phyloP scores from a whole-genome alignment of 1,140 invertebrate species.

The Ceratina australensis region DNA sequence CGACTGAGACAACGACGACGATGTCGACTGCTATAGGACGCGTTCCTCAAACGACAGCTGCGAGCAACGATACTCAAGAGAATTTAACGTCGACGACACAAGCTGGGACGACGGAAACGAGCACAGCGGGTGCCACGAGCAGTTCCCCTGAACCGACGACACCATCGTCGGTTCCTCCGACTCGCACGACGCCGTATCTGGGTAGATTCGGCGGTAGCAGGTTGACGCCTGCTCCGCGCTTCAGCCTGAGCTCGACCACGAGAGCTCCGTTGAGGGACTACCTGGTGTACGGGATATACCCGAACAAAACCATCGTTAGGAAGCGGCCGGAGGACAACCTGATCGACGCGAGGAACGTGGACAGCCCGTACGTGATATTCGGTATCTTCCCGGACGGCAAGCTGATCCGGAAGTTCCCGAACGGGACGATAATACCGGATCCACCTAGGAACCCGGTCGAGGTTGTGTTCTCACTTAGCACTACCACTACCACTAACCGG shows the following conservation, averaged over 20 bases:
- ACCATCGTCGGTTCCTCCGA: conserved; percentile 11
- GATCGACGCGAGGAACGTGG: conserved; percentile 83
- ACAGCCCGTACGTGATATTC: conserved; percentile 85
- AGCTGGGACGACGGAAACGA: conserved; percentile 36
- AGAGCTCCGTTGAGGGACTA: conserved; percentile 83
- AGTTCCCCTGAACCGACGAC: conserved; percentile 55
- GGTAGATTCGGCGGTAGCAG: conserved; percentile 73
- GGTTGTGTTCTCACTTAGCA: conserved; percentile 77
- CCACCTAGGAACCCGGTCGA: conserved; percentile 80
- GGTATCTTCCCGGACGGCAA: conserved; percentile 87
- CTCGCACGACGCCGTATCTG: conserved; percentile 65
- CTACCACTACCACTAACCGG: conserved; percentile 76
- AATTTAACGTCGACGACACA: conserved; percentile 37
- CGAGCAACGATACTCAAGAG: conserved; percentile 49
- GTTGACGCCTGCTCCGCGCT: conserved; percentile 72
- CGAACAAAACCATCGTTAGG: conserved; percentile 87
- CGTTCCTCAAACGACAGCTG: conserved; percentile 20
- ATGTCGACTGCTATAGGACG: conserved; percentile 59
- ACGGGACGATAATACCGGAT: conserved; percentile 86
- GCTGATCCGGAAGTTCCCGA: conserved; percentile 86
- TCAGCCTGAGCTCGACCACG: conserved; percentile 73
- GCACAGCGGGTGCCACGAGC: neutral
- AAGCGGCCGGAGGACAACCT: conserved; percentile 84
- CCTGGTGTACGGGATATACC: conserved; percentile 85
- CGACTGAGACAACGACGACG: conserved; percentile 70